Evolutionary conservation across 2,797 vertebrate genomes (phyloP), one percentile per base, ranked within the genome.

Genomic region (Spinibarbus caldwelli): DNA sequence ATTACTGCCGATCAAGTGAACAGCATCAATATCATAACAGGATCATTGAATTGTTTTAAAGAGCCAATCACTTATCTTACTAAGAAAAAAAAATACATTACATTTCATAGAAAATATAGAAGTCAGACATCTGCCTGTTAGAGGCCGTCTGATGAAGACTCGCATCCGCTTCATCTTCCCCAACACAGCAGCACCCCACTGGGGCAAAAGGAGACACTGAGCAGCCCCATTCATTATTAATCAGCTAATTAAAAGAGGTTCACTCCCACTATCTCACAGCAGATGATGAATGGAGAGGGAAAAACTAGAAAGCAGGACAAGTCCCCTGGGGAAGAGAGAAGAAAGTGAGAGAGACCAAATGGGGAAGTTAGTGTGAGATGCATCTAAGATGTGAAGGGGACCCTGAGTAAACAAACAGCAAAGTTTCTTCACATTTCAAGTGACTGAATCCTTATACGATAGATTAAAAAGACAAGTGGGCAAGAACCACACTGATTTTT

Each of bases 241-340:
- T 85, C 85, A 88, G 89, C 88, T 88, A 88, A 90, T 90, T 90
- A 90, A 82, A 90, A 87, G 76, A 83, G 79, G 85, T 82, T 76
- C 85, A 84, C 81, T 86, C 88, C 88, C 73, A 88, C 81, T 72
- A 81, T 83, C 85, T 70, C 80, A 85, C 73, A 86, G 78, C 80
- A 84, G 80, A 89, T 86, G 83, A 86, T 89, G 86, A 89, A 89
- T 89, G 86, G 84, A 88, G 26, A 86, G 83, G 88, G 87, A 89
- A 87, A 90, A 89, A 83, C 85, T 87, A 77, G 88, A 93, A 93
- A 94, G 86, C 91, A 89, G 93, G 93, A 93, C 94, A 92, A 76
- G 90, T 91, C 92, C 91, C 91, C 0, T 86, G 91, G 91, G 88
- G 57, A 76, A 90, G 85, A 31, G 75, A 29, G 75, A 83, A 75